phyloP scores from a whole-genome alignment of 2,797 vertebrate species.

The Coendou prehensilis region DNA sequence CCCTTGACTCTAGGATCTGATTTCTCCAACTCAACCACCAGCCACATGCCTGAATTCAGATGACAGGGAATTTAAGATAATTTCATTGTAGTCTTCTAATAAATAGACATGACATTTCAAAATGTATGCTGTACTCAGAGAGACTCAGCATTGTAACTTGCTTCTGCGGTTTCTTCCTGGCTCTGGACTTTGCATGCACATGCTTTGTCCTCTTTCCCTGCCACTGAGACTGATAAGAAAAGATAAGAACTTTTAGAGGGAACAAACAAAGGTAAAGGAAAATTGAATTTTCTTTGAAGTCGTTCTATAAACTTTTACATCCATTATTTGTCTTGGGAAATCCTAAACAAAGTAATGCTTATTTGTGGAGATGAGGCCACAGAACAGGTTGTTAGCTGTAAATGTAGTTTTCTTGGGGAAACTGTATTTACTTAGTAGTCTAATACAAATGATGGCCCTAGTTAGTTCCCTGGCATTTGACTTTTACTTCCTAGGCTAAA shows the following conservation, averaged over 20 bases:
- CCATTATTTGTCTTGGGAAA: slow-evolving; percentile 81
- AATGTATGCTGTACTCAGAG: background rate
- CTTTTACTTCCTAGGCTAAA: background rate
- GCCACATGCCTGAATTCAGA: background rate
- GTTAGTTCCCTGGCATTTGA: background rate
- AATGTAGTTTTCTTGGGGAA: background rate
- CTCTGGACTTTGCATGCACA: slow-evolving; percentile 77
- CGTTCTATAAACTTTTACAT: slow-evolving; percentile 79
- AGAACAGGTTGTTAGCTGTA: background rate
- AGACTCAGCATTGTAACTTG: slow-evolving; percentile 76
- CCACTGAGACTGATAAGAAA: slow-evolving; percentile 80
- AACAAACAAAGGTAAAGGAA: slow-evolving; percentile 81
- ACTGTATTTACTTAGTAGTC: background rate
- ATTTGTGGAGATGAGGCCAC: slow-evolving; percentile 68
- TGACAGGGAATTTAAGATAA: background rate
- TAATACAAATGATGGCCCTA: background rate
- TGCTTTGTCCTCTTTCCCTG: slow-evolving; percentile 81
- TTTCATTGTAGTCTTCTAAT: background rate
- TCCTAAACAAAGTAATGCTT: slow-evolving; percentile 76
- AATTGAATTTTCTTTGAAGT: slow-evolving; percentile 85
- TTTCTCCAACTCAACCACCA: background rate
- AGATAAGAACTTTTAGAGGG: slow-evolving; percentile 85
- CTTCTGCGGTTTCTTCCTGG: slow-evolving; percentile 77
- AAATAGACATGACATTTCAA: background rate
- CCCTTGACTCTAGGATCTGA: background rate